These are phyloP conservation scores for Drosophila setosimentum DNA, from an alignment of 2,888 invertebrate genomes.

Conservation along the genomic window DNA sequence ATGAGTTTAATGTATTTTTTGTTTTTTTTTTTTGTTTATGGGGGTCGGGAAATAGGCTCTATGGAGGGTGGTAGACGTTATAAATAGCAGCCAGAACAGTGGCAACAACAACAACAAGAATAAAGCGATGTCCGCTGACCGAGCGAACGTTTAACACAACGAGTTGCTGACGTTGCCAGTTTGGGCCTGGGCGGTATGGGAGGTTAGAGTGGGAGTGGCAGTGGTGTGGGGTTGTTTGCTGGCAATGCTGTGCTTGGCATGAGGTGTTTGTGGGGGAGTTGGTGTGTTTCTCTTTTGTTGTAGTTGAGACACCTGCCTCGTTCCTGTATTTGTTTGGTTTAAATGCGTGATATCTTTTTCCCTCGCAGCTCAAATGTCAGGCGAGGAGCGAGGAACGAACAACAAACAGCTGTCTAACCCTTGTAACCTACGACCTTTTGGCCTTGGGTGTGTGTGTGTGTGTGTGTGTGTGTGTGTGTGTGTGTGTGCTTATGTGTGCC, in stretches of 20 bases:
- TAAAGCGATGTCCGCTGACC: constrained; percentile 17
- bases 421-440: constrained; percentile 61
- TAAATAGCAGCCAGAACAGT: constrained; percentile 13
- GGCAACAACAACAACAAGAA: constrained; percentile 3
- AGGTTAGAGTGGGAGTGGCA: neutral
- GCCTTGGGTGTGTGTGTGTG: neutral
- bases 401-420: constrained; percentile 50
- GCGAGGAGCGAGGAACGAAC: constrained; percentile 5
- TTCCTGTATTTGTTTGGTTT: constrained; percentile 28
- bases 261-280: neutral
- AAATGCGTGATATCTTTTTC: constrained; percentile 56
- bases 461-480: neutral
- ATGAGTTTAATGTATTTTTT: neutral
- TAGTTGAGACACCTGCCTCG: constrained; percentile 16
- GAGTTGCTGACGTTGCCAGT: constrained; percentile 4
- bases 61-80: constrained; percentile 4
- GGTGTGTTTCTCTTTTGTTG: neutral
- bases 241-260: constrained; percentile 1
- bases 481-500: constrained; percentile 2
- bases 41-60: rapidly evolving
- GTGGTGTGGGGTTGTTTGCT: neutral
- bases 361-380: constrained; percentile 56
- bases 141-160: constrained; percentile 22
- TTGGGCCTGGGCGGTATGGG: neutral
- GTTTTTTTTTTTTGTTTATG: neutral